Evolutionary conservation across 2,888 invertebrate genomes (phyloP).

Genomic region (Megaustenia siamemsis): DNA sequence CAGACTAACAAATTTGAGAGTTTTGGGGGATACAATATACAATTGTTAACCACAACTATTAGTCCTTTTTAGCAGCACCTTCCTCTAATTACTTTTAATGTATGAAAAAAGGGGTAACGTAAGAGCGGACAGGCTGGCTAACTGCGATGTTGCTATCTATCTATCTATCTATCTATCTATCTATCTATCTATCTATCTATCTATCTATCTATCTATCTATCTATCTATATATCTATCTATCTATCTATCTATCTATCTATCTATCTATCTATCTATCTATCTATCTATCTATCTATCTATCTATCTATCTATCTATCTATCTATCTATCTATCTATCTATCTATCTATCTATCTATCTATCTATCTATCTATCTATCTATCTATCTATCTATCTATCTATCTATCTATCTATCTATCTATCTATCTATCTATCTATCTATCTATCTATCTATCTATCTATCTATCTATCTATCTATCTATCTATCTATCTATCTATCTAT

Average conservation of each 20-base stretch:
- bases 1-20: too few relatives aligned
- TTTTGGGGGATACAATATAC: too few relatives aligned
- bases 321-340: not conserved
- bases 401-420: slow-evolving; percentile 22
- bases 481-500: slow-evolving; percentile 22
- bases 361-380: slow-evolving; percentile 22
- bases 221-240: slow-evolving; percentile 22
- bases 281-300: slow-evolving; percentile 19
- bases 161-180: not conserved
- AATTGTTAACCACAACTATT: too few relatives aligned
- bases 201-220: not conserved
- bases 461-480: not conserved
- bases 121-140: too few relatives aligned
- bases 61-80: too few relatives aligned
- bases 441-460: not conserved
- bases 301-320: slow-evolving; percentile 10
- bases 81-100: too few relatives aligned
- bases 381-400: slow-evolving; percentile 22
- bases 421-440: slow-evolving; percentile 13
- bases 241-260: slow-evolving; percentile 22
- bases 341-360: slow-evolving; percentile 17
- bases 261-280: slow-evolving; percentile 22
- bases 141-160: not conserved
- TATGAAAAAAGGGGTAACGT: too few relatives aligned
- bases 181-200: not conserved